Evolutionary conservation across 2,888 invertebrate genomes (phyloP), one percentile per base, ranked within the genome.

Genomic region (Pammene aurita): DNA sequence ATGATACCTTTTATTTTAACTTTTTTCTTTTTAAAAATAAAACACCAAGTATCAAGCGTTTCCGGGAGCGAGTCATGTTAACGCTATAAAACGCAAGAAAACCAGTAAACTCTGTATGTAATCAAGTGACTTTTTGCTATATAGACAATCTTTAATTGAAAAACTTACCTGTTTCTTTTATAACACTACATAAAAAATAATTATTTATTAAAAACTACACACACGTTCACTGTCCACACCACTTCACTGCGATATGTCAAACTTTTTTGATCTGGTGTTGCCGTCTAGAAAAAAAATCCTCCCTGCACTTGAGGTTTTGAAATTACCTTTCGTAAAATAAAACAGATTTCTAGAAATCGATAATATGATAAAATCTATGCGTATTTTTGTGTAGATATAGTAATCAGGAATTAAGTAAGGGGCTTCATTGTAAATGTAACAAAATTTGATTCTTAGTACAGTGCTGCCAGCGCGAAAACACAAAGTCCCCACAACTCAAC

Each of bases 161-260:
- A 84, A 85, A 91, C 90, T 91, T 87, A 90, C 90, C 76, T 75
- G 81, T 84, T 78, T 75, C 83, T 75, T 79, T 80, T 78, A 75
- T 83, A 81, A 81, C 88, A 90, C 88, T 81, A 87, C 89, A 87
- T 90, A 88, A 88, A 26, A 89, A 58, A 90, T 83, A 82, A 81
- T 80, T 79, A 81, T 80, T 82, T 78, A 73, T 74, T 75, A 72
- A 76, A 78, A 84, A 87, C 79, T 79, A 84, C 87, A 90, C 87
- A 84, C 89, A 90, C 92, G 91, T 88, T 87, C 90, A 90, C 90
- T 85, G 70, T 75, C 79, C 77, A 79, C 86, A 89, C 89, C 75
- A 89, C 84, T 88, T 77, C 81, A 88, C 87, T 83, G 85, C 83
- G 83, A 85, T 88, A 87, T 90, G 90, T 89, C 88, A 88, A 87